Conservation (phyloP, 2,113 vertebrate genomes). For the Microcebus jonahi region DNA sequence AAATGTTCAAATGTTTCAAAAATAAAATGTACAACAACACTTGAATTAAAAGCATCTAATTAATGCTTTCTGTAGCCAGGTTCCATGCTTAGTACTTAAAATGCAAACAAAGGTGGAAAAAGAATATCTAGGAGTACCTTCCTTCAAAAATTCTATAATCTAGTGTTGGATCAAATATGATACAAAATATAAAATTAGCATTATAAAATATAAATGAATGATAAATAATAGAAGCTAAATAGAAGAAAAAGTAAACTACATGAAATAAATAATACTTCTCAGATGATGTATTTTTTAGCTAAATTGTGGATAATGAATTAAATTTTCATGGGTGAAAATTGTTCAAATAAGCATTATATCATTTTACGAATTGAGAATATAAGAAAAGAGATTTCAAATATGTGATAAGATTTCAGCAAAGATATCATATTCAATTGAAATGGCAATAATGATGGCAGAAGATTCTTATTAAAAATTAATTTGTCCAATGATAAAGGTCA, state of each 20-base stretch:
- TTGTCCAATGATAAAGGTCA: not conserved
- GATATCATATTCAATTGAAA: not conserved
- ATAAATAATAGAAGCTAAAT: not conserved
- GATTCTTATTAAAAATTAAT: not conserved
- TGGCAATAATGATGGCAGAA: not conserved
- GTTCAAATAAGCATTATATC: not conserved
- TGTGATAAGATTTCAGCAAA: not conserved
- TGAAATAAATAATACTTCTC: not conserved
- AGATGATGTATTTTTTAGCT: not conserved
- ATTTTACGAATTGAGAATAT: not conserved
- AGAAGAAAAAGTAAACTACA: not conserved
- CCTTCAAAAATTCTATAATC: not conserved
- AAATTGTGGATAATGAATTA: not conserved
- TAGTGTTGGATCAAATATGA: not conserved
- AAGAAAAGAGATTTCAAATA: not conserved
- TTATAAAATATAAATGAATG: not conserved
- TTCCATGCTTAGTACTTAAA: not conserved
- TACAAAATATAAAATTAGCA: not conserved
- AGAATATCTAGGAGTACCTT: not conserved
- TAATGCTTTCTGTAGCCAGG: not conserved
- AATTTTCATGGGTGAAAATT: not conserved
- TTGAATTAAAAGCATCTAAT: not conserved
- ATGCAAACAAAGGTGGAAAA: not conserved
- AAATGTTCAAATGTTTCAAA: not conserved
- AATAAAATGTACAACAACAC: not conserved